Conservation (phyloP, 2,888 invertebrate genomes). For the Phalangium opilio region DNA sequence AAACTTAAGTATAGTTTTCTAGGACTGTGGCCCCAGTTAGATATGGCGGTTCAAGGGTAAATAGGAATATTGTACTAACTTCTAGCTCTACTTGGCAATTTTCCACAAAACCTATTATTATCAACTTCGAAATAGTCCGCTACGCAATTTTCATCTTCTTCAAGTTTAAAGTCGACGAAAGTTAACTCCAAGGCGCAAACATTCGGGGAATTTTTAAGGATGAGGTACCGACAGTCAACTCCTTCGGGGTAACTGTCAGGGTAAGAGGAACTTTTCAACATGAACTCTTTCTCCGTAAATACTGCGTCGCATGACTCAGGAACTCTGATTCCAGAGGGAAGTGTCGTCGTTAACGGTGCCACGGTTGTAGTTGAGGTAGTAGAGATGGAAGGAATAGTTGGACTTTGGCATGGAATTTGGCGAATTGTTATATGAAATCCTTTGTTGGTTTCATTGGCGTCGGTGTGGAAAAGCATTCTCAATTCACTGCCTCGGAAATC, state of each 20-base stretch:
- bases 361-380: too few species aligned
- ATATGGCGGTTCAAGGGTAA: not conserved
- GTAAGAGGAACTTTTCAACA: constrained; percentile 20
- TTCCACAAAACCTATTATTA: constrained; percentile 20
- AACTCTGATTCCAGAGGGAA: constrained; percentile 1
- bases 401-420: constrained; percentile 9
- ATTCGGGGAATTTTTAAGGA: constrained; percentile 13
- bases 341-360: not conserved
- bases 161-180: constrained; percentile 22
- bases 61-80: too few species aligned
- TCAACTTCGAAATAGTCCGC: constrained; percentile 22
- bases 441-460: constrained; percentile 12
- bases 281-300: constrained; percentile 14
- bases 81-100: constrained; percentile 14
- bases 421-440: constrained; percentile 16
- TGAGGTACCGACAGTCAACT: constrained; percentile 18
- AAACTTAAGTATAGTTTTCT: too few species aligned
- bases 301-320: constrained; percentile 15
- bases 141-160: constrained; percentile 20
- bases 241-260: constrained; percentile 20
- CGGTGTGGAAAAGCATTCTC: constrained; percentile 17
- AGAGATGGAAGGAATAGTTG: not conserved
- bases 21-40: not conserved
- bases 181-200: constrained; percentile 22
- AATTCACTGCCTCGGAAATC: constrained; percentile 16